A percentile compares a stretch with the other conserved stretches of the same genome.
phyloP scores from a whole-genome alignment of 2,888 invertebrate genomes.

The Acleris cristana region DNA sequence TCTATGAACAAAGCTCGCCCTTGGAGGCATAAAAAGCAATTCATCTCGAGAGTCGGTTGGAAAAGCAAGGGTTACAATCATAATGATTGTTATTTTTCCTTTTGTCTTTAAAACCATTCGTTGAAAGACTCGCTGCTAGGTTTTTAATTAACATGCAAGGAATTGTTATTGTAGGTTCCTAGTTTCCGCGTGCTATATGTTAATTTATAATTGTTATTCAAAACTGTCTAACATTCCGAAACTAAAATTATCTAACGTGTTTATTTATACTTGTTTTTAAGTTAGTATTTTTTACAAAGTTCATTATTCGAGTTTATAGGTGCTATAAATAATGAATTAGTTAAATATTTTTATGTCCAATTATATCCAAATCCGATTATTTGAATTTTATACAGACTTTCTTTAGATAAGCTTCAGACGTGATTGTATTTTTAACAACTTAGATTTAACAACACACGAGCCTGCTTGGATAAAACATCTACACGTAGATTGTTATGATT shows the following conservation, averaged over 20 bases:
- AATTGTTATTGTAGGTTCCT: too few species aligned
- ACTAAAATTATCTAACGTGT: too few species aligned
- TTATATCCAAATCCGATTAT: neutral
- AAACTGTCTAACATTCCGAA: too few species aligned
- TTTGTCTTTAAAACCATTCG: neutral
- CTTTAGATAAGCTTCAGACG: neutral
- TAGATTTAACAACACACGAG: neutral
- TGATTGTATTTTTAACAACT: neutral
- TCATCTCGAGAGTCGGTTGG: slow-evolving; percentile 1
- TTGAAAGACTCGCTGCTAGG: neutral
- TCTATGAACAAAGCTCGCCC: neutral
- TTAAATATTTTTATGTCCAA: neutral
- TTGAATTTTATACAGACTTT: neutral
- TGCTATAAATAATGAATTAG: neutral
- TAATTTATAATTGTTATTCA: too few species aligned
- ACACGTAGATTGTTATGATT: too few species aligned
- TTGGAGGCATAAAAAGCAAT: slow-evolving; percentile 9
- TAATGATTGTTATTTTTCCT: neutral
- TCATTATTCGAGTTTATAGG: neutral
- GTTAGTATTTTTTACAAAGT: too few species aligned
- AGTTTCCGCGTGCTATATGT: too few species aligned
- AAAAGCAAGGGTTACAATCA: slow-evolving; percentile 7
- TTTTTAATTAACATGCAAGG: neutral
- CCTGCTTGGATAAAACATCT: too few species aligned
- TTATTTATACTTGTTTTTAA: too few species aligned